Evolutionary conservation across 2,797 vertebrate genomes (phyloP).

Genomic region (Epinephelus malabaricus): DNA sequence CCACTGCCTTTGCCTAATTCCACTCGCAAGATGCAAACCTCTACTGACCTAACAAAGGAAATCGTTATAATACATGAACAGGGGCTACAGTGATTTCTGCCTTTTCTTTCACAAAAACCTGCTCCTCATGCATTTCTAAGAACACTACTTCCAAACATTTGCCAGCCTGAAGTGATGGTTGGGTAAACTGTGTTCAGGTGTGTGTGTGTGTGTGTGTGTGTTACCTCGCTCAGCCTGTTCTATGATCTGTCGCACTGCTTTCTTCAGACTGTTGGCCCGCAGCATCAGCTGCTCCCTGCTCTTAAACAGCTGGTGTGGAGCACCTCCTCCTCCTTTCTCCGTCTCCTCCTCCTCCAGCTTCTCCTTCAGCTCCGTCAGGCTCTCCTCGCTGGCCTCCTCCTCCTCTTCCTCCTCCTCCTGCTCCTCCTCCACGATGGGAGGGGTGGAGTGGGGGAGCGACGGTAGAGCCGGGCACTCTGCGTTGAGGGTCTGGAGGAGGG

Average conservation of each 20-base stretch:
- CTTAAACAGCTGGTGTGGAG: constrained; percentile 87
- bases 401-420: constrained; percentile 83
- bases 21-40: no score
- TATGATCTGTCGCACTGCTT: constrained; percentile 96
- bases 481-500: constrained; percentile 93
- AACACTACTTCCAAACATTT: no score
- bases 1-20: no score
- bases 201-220: no score
- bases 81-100: no score
- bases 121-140: no score
- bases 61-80: no score
- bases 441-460: constrained; percentile 80
- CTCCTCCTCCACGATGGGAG: constrained; percentile 91
- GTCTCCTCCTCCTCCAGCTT: constrained; percentile 87
- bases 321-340: constrained; percentile 79
- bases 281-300: constrained; percentile 94
- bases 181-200: neutral
- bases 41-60: no score
- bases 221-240: constrained; percentile 96
- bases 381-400: constrained; percentile 93
- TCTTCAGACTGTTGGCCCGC: constrained; percentile 97
- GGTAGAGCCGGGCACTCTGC: constrained; percentile 87
- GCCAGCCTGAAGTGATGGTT: no score
- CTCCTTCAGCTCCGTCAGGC: constrained; percentile 91
- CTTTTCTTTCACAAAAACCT: no score